phyloP scores from a whole-genome alignment of 2,113 vertebrate genomes.

The Sturnus vulgaris region DNA sequence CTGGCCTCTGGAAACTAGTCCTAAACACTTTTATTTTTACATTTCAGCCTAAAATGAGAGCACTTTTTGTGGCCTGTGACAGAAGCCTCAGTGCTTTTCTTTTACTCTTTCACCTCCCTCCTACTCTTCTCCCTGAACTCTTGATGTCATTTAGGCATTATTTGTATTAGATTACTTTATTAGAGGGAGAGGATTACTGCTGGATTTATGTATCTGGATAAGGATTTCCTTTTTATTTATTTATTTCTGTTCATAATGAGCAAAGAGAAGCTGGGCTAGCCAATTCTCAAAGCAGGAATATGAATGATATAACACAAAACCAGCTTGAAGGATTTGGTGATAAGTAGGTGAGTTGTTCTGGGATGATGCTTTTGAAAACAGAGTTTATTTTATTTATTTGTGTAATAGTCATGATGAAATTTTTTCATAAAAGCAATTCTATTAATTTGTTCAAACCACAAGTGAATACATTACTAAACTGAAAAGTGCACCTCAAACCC shows the following conservation, averaged over 20 bases:
- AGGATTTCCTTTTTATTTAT: background rate
- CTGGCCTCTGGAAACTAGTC: background rate
- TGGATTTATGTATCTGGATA: background rate
- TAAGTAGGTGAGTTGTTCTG: slow-evolving; percentile 29
- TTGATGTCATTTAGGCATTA: background rate
- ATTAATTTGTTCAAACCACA: background rate
- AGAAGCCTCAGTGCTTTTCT: background rate
- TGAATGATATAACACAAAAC: background rate
- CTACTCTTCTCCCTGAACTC: background rate
- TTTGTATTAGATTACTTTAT: background rate
- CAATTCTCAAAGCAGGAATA: background rate
- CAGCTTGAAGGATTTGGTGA: background rate
- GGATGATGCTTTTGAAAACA: slow-evolving; percentile 34
- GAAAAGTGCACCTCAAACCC: background rate
- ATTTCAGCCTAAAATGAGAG: background rate
- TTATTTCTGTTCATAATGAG: background rate
- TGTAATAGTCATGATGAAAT: background rate
- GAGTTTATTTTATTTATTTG: slow-evolving; percentile 27
- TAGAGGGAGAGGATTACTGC: background rate
- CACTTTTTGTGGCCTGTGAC: background rate
- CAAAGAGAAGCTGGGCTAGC: background rate
- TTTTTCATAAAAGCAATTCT: slow-evolving; percentile 7
- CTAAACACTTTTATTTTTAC: background rate
- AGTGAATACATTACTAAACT: background rate
- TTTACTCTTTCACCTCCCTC: background rate